phyloP scores from a whole-genome alignment of 2,888 invertebrate genomes.

The Melinopterus prodromus region DNA sequence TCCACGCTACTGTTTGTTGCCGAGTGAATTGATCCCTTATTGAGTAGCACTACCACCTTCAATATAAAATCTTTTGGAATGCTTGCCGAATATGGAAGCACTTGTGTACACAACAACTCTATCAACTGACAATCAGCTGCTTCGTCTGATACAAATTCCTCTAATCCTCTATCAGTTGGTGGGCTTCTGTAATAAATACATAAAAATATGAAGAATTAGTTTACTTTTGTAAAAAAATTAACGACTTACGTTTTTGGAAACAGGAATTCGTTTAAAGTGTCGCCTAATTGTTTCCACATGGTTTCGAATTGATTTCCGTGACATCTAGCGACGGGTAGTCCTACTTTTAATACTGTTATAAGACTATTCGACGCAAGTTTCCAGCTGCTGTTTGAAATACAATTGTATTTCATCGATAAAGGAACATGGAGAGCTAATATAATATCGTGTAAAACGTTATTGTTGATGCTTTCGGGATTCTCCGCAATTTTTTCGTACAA shows the following conservation, averaged over 20 bases:
- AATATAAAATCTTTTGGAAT: constrained; percentile 85
- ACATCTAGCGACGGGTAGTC: constrained; percentile 86
- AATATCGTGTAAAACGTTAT: constrained; percentile 73
- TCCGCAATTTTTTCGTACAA: constrained; percentile 79
- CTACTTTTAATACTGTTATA: constrained; percentile 80
- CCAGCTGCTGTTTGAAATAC: constrained; percentile 84
- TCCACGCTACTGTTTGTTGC: constrained; percentile 74
- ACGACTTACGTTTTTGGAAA: constrained; percentile 83
- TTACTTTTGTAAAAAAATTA: too few relatives aligned
- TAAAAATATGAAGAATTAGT: too few relatives aligned
- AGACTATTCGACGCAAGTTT: constrained; percentile 81
- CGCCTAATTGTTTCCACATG: constrained; percentile 89
- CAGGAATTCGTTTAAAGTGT: constrained; percentile 88
- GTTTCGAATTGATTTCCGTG: constrained; percentile 75
- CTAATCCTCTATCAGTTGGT: constrained; percentile 66
- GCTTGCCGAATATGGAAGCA: constrained; percentile 79
- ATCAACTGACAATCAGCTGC: constrained; percentile 85
- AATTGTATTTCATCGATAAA: constrained; percentile 80
- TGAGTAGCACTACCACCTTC: constrained; percentile 82
- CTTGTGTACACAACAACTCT: constrained; percentile 81
- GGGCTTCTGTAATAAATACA: constrained; percentile 63
- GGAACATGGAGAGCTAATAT: constrained; percentile 76
- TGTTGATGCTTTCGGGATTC: constrained; percentile 74
- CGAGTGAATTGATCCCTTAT: constrained; percentile 86
- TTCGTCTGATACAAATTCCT: constrained; percentile 73